Conservation (phyloP, 2,113 vertebrate genomes). For the Podarcis raffonei region DNA sequence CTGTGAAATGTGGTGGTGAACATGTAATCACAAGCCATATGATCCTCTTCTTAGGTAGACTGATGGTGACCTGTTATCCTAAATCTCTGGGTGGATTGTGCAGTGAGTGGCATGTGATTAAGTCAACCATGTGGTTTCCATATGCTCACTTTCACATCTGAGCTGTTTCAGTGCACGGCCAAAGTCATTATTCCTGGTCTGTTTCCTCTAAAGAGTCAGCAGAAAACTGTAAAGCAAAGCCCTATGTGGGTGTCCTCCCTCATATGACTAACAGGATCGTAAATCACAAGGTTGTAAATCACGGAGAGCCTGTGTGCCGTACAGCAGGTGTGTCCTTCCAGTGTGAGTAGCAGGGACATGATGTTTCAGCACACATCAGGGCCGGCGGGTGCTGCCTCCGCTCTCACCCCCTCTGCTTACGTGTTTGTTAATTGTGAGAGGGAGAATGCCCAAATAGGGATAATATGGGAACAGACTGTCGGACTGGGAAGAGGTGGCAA, state of each 20-base stretch:
- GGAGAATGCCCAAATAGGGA: no score
- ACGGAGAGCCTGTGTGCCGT: background rate
- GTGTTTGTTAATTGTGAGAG: no score
- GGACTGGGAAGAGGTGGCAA: background rate
- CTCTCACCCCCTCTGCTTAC: no score
- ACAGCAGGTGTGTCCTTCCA: no score
- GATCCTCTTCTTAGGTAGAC: background rate
- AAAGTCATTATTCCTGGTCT: background rate
- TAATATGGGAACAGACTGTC: background rate
- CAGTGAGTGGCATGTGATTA: background rate
- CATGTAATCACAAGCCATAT: background rate
- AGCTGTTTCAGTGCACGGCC: background rate
- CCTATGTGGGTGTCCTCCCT: background rate
- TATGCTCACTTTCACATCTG: background rate
- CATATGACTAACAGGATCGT: background rate
- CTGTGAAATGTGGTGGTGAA: background rate
- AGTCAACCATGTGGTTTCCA: conserved; percentile 6
- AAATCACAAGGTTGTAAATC: background rate
- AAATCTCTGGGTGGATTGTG: background rate
- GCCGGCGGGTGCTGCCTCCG: no score
- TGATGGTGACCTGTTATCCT: background rate
- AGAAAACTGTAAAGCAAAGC: background rate
- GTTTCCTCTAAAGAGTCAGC: background rate
- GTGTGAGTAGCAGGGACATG: no score
- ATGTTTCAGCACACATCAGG: no score